phyloP scores from a whole-genome alignment of 2,888 invertebrate genomes.

The Dynastes tityus region DNA sequence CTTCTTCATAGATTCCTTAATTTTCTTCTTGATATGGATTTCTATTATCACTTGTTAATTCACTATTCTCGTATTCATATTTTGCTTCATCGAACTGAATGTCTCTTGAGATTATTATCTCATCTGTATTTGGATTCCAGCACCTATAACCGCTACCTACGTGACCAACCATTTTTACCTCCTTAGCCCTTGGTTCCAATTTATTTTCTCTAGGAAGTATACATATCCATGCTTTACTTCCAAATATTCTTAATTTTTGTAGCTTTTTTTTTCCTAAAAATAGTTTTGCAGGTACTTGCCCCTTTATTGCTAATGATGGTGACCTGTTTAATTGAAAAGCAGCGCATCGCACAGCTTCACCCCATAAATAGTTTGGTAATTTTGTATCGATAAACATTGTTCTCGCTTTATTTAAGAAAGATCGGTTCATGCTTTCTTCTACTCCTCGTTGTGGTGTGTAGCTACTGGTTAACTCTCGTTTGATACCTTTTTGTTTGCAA shows the following conservation, averaged over 20 bases:
- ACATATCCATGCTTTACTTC: slow-evolving; percentile 5
- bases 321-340: slow-evolving; percentile 46
- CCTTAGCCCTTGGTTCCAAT: too few relatives aligned
- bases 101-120: too few relatives aligned
- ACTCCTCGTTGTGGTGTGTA: slow-evolving; percentile 13
- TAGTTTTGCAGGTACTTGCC: slow-evolving; percentile 36
- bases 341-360: slow-evolving; percentile 42
- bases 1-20: neutral
- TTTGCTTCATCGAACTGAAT: too few relatives aligned
- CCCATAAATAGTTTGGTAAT: slow-evolving; percentile 43
- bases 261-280: slow-evolving; percentile 39
- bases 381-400: slow-evolving; percentile 31
- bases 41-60: neutral
- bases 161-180: too few relatives aligned
- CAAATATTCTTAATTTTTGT: slow-evolving; percentile 47
- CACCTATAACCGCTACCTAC: too few relatives aligned
- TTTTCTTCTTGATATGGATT: slow-evolving; percentile 5
- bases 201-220: too few relatives aligned
- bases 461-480: too few relatives aligned
- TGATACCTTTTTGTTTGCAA: too few relatives aligned
- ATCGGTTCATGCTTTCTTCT: slow-evolving; percentile 45
- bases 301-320: slow-evolving; percentile 26
- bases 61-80: too few relatives aligned
- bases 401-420: slow-evolving; percentile 39
- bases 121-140: too few relatives aligned